Base-by-base conservation (phyloP, 1,140 invertebrate species). In the Teleogryllus occipitalis region DNA sequence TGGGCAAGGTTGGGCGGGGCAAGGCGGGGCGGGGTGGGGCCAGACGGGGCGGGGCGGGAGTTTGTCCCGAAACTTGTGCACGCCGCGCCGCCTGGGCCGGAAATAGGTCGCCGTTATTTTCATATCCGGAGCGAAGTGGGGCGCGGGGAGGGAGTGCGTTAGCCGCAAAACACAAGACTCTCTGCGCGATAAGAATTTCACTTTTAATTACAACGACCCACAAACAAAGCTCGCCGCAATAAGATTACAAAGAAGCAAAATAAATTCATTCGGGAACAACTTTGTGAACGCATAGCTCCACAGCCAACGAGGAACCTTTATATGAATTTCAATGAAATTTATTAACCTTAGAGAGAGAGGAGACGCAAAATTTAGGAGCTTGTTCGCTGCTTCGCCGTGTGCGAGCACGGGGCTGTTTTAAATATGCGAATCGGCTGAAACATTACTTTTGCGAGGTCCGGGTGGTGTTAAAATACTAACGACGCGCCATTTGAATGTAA, bases 281-380 rank as follows among this genome's bases (percentile, higher is more conserved):
- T 65, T 18, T 65, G 54, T 65, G 54, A 65, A 18, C 1, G 54
- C 18, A 65, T 65, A 65, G 54, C 54, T 65, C 10, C 54, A 65
- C 0, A 10, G 54, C 54, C 18, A 65, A 18, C 54, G 54, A 10
- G 54, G 54, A 65, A 65, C 54, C 54, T 65, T 65, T 65, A 65
- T 65, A 65, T 65, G 54, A 65, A 65, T 65, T 65, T 65, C 54
- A 65, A 65, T 65, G 54, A 65, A 65, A 65, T 65, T 65, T 65
- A 65, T 65, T 65, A 65, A 65, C 54, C 18, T 65, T 65, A 65
- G 54, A 18, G 54, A 18, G 18, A 18, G 54, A 65, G 18, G 18
- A 65, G 54, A 65, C 18, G 54, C 10, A 65, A 18, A 65, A 65
- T 65, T 65, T 65, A 65, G 54, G 54, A 65, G 54, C 54, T 65